Evolutionary conservation across 2,113 vertebrate species (phyloP), one percentile per base, ranked within the genome.

Genomic region (Polypterus bichir): DNA sequence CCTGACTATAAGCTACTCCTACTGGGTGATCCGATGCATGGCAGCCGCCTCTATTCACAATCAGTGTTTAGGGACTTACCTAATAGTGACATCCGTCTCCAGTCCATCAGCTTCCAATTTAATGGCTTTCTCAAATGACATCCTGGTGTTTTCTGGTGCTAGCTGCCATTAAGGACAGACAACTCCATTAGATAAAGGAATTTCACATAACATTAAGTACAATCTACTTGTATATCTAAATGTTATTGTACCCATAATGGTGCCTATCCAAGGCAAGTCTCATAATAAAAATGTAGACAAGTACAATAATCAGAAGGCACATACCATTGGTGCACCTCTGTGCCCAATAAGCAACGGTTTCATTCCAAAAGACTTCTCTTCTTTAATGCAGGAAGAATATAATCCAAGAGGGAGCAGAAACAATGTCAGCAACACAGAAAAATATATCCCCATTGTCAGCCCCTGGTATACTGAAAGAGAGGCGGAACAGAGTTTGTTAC

Each of bases 241-340:
- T 27, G 27, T 27, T 27, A 27, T 27, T 27, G 27, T 27, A 27
- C 27, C 27, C 27, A 27, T 27, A 27, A 27, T 27, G 27, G 27
- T 27, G 27, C 27, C 27, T 27, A 27, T 27, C 27, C 27, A 27
- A 27, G 2, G 27, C 27, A 27, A 27, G 27, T 27, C 27, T 27
- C 27, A 27, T 27, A 27, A 27, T 27, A 27, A 27, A 27, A 27
- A 27, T 27, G 27, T 27, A 27, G 27, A 27, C 27, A 27, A 27
- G 27, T 27, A 27, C 27, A 27, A 27, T 27, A 27, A 27, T 27
- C 27, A 27, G 27, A 27, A 27, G 27, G 27, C 7, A 80, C 85
- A 44, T 88, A 98, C 93, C 91, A 90, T 93, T 5, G 94, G 92
- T 46, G 91, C 91, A 66, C 93, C 94, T 79, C 92, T 83, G 73